Conservation (phyloP, 2,797 vertebrate species). For the Neostethus bicornis region DNA sequence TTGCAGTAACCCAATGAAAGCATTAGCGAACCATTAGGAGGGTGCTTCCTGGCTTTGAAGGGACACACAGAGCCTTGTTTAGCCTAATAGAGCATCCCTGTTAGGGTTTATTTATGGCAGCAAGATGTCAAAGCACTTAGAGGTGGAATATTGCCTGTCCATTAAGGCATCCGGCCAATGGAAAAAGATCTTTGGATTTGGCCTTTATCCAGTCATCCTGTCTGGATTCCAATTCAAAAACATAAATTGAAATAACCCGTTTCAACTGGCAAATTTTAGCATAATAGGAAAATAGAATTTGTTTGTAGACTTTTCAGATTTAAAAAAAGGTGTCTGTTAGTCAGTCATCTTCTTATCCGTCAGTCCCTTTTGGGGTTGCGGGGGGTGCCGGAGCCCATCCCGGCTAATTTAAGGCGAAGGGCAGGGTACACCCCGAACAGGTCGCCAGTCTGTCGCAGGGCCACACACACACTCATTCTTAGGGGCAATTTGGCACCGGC, state of each 20-base stretch:
- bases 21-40: conserved; percentile 80
- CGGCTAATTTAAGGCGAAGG: too few species aligned
- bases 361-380: too few species aligned
- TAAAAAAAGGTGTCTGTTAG: too few species aligned
- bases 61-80: conserved; percentile 74
- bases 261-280: background rate
- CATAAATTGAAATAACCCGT: conserved; percentile 26
- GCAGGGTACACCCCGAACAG: too few species aligned
- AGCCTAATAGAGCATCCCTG: conserved; percentile 73
- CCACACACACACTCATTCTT: too few species aligned
- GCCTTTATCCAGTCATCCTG: conserved; percentile 40
- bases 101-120: conserved; percentile 80
- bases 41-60: conserved; percentile 73
- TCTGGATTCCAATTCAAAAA: conserved; percentile 11
- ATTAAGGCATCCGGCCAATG: conserved; percentile 67
- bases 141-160: conserved; percentile 69
- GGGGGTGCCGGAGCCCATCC: too few species aligned
- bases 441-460: too few species aligned
- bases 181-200: conserved; percentile 42
- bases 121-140: conserved; percentile 79
- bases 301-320: background rate
- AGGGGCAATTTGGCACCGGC: too few species aligned
- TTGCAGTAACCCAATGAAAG: conserved; percentile 80
- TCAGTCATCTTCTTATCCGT: too few species aligned
- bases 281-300: background rate